Evolutionary conservation across 2,113 vertebrate genomes (phyloP).

Genomic region (Bufo gargarizans): DNA sequence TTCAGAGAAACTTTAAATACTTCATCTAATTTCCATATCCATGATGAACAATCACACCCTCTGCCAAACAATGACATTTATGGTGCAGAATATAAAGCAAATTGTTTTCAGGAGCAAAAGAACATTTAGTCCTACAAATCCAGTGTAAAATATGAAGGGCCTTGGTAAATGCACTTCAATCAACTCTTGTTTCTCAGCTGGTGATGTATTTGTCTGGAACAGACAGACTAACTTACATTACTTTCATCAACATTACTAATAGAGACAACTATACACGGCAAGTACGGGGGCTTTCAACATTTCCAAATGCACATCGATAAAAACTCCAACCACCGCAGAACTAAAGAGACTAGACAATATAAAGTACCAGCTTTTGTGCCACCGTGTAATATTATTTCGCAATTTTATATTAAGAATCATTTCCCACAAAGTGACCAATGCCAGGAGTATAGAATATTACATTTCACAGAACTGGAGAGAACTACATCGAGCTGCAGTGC

Average conservation of each 20-base stretch:
- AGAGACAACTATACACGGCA: constrained; percentile 19
- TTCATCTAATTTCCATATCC: background rate
- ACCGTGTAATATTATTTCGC: constrained; percentile 17
- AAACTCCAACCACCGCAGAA: constrained; percentile 9
- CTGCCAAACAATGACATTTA: background rate
- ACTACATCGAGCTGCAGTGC: constrained; percentile 23
- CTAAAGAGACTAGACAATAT: constrained; percentile 18
- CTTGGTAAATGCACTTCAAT: constrained; percentile 16
- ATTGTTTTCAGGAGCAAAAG: background rate
- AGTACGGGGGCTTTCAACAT: constrained; percentile 26
- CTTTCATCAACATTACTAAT: constrained; percentile 30
- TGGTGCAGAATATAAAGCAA: background rate
- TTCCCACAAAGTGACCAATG: constrained; percentile 11
- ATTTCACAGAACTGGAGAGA: constrained; percentile 31
- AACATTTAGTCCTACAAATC: constrained; percentile 8
- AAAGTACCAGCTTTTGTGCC: background rate
- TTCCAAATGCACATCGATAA: constrained; percentile 17
- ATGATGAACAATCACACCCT: background rate
- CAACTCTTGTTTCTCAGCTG: constrained; percentile 6
- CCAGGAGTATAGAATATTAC: constrained; percentile 28
- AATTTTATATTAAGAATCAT: constrained; percentile 22
- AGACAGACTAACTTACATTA: constrained; percentile 42
- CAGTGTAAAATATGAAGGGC: background rate
- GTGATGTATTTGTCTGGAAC: constrained; percentile 25
- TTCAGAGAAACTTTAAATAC: no score